Percentiles rank a stretch among this genome's conserved stretches.
Conservation (phyloP, 2,888 invertebrate species). For the Agonopterix heracliana region DNA sequence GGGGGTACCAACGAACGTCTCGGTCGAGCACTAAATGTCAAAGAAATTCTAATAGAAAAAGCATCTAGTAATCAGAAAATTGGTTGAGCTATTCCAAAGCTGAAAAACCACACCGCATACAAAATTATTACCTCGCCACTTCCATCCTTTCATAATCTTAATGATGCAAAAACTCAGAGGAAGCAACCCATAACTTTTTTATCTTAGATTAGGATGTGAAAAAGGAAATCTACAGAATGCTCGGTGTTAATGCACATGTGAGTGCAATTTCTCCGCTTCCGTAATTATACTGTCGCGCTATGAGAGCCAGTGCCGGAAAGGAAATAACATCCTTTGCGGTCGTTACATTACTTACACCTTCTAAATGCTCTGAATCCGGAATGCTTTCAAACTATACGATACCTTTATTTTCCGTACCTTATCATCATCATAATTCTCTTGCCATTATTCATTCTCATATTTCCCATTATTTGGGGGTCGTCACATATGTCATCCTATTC, state of each 20-base stretch:
- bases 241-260: neutral
- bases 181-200: neutral
- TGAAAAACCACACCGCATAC: too few relatives aligned
- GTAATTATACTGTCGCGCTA: constrained; percentile 26
- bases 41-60: too few relatives aligned
- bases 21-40: too few relatives aligned
- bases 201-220: constrained; percentile 5
- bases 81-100: too few relatives aligned
- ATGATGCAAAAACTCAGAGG: neutral
- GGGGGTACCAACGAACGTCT: too few relatives aligned
- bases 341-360: constrained; percentile 7
- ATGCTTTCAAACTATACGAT: neutral
- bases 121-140: too few relatives aligned
- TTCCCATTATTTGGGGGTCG: too few relatives aligned
- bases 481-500: too few relatives aligned
- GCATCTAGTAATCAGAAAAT: too few relatives aligned
- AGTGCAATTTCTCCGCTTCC: constrained; percentile 27
- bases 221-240: constrained; percentile 5
- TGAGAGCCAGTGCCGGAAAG: constrained; percentile 20
- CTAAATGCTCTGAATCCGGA: neutral
- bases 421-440: too few relatives aligned
- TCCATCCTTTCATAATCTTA: too few relatives aligned
- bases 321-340: constrained; percentile 18
- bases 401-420: neutral
- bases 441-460: too few relatives aligned